phyloP scores from a whole-genome alignment of 1,140 invertebrate species.

The Rhopalosiphum padi region DNA sequence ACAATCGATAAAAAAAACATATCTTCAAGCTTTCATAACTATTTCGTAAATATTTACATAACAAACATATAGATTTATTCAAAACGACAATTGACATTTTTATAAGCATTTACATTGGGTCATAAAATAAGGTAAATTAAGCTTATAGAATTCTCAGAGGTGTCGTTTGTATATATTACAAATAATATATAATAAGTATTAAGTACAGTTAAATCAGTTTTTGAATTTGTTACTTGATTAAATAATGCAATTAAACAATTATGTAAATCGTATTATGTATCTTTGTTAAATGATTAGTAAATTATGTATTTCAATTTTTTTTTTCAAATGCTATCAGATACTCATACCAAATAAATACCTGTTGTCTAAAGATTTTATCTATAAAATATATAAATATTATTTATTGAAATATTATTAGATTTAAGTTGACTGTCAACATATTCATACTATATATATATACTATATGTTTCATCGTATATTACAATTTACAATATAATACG shows the following conservation, averaged over 20 bases:
- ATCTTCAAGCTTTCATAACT: not conserved
- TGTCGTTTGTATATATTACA: not conserved
- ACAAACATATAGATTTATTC: not conserved
- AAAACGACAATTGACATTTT: not conserved
- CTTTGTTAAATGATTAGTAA: not conserved
- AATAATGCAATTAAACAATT: not conserved
- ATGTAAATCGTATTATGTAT: not conserved
- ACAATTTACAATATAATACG: not conserved
- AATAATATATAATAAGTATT: not conserved
- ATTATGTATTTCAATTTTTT: not conserved
- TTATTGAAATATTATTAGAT: constrained; percentile 21
- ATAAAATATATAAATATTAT: not conserved
- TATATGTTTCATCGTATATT: not conserved
- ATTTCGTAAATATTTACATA: not conserved
- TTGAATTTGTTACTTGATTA: not conserved
- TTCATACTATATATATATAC: not conserved
- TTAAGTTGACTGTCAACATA: not conserved
- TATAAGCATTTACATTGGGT: not conserved
- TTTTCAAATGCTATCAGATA: too few relatives aligned
- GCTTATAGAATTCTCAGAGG: not conserved
- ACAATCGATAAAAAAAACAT: not conserved
- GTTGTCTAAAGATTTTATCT: not conserved
- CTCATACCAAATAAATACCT: not conserved
- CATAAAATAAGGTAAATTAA: not conserved
- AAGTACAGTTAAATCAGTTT: not conserved